A percentile compares a stretch with the other conserved stretches of the same genome.
These are phyloP conservation scores for Oxycera nigricornis DNA, from an alignment of 2,888 invertebrate species.

Conservation along the genomic window DNA sequence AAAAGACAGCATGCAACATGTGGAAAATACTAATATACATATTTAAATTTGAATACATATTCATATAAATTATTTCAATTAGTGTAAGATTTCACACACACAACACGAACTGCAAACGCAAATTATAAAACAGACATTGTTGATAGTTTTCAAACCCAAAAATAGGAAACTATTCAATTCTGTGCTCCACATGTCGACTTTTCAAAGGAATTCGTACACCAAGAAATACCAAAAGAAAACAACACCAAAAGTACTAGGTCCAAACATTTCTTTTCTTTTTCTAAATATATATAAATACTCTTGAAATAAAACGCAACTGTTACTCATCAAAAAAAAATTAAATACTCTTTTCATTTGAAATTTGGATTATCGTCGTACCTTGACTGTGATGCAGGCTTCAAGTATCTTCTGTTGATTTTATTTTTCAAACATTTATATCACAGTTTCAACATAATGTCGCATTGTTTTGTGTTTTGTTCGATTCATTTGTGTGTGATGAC, in stretches of 20 bases:
- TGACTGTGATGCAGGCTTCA: constrained; percentile 92
- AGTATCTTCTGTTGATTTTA: constrained; percentile 83
- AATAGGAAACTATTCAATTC: too few species aligned
- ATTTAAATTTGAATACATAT: not conserved
- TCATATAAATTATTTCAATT: not conserved
- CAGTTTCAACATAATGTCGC: not conserved
- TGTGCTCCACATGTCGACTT: too few species aligned
- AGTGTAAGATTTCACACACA: not conserved
- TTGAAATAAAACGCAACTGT: constrained; percentile 32
- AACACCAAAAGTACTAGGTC: constrained; percentile 1
- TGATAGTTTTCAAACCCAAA: not conserved
- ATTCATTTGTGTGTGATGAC: not conserved
- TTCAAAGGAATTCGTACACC: too few species aligned
- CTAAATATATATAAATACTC: constrained; percentile 27
- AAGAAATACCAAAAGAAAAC: not conserved
- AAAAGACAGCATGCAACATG: not conserved
- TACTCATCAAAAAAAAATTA: constrained; percentile 50
- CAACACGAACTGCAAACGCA: not conserved
- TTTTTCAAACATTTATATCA: constrained; percentile 49
- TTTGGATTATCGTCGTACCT: constrained; percentile 69
- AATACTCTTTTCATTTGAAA: not conserved
- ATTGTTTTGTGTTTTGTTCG: not conserved
- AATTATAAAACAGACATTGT: not conserved
- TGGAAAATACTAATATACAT: not conserved
- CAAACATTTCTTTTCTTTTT: constrained; percentile 7